These are phyloP conservation scores for Oceanodroma tethys DNA, from an alignment of 2,113 vertebrate genomes.

Conservation along the genomic window DNA sequence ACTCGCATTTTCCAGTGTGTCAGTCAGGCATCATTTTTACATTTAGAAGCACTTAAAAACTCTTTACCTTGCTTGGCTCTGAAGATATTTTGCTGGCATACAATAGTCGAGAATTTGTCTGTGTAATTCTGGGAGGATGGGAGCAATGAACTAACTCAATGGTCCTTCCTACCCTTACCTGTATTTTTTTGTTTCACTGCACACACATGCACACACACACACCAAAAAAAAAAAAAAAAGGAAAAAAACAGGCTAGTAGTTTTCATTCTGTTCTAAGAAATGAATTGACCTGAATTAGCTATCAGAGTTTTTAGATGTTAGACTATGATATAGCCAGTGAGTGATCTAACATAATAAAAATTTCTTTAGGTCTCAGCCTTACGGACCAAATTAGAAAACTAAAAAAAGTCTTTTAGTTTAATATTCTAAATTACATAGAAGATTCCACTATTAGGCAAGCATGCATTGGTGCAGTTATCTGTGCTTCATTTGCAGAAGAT, in stretches of 20 bases:
- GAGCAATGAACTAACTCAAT: not conserved
- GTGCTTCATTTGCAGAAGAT: not conserved
- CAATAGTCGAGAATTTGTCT: not conserved
- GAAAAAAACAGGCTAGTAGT: not conserved
- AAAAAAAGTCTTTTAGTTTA: not conserved
- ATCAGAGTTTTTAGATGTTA: not conserved
- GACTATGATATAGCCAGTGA: not conserved
- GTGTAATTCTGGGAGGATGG: not conserved
- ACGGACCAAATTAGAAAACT: not conserved
- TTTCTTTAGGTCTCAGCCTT: not conserved
- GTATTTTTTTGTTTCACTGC: not conserved
- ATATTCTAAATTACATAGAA: not conserved
- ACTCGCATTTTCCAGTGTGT: not conserved
- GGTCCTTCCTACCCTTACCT: not conserved
- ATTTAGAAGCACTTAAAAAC: not conserved
- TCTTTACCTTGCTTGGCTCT: not conserved
- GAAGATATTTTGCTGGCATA: not conserved
- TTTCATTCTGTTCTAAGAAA: not conserved
- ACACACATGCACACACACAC: no score
- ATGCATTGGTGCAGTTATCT: not conserved
- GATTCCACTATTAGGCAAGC: not conserved
- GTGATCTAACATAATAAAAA: not conserved
- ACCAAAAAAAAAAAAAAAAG: no score
- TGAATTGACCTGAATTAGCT: not conserved
- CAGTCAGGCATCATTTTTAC: not conserved